Evolutionary conservation across 2,797 vertebrate species (phyloP).

Genomic region (Sebastes diaconus): DNA sequence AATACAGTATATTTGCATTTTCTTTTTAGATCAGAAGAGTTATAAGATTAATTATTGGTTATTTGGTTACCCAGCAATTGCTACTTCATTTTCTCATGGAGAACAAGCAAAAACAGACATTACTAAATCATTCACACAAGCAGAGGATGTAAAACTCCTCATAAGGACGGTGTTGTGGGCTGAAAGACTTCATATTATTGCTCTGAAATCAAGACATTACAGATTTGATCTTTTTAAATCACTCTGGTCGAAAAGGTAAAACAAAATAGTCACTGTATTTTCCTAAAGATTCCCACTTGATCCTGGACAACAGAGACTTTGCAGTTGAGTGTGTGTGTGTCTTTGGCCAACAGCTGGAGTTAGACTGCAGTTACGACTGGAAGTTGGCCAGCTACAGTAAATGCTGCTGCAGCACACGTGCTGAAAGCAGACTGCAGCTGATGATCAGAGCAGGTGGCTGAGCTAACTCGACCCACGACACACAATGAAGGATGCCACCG

Average conservation of each 20-base stretch:
- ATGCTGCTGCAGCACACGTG: constrained; percentile 27
- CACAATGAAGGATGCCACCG: background rate
- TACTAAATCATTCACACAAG: background rate
- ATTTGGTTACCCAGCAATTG: background rate
- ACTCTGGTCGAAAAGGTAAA: background rate
- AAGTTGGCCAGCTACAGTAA: constrained; percentile 1
- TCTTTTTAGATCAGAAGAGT: background rate
- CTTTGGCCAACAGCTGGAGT: background rate
- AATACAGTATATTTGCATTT: background rate
- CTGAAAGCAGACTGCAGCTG: constrained; percentile 13
- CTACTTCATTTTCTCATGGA: background rate
- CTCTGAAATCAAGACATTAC: background rate
- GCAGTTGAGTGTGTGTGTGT: background rate
- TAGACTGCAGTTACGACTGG: constrained; percentile 35
- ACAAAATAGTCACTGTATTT: background rate
- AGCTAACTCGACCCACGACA: background rate
- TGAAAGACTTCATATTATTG: too few relatives aligned
- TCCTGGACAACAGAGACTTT: background rate
- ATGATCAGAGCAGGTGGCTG: constrained; percentile 9
- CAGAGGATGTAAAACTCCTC: background rate
- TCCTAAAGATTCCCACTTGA: background rate
- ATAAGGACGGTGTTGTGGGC: background rate
- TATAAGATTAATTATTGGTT: background rate
- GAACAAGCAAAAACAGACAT: background rate
- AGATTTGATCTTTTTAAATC: background rate